A percentile compares a stretch with the other conserved stretches of the same genome.
Evolutionary conservation across 2,797 vertebrate genomes (phyloP).

Genomic region (Lutjanus argentimaculatus): DNA sequence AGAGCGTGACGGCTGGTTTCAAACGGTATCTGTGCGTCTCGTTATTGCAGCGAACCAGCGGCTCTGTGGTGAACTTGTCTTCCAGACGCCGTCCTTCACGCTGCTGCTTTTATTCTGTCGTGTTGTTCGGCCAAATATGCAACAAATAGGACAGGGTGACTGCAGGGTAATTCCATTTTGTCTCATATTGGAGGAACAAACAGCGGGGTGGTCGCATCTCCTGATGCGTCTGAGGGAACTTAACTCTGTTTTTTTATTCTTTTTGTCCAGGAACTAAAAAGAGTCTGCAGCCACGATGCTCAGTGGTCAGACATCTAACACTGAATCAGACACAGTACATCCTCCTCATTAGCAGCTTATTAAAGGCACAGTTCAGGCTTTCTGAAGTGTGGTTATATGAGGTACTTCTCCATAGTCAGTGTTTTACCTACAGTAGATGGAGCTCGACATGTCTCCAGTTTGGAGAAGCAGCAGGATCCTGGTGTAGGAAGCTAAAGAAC

Average conservation of each 20-base stretch:
- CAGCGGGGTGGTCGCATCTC: background rate
- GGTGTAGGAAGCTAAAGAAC: too few species aligned
- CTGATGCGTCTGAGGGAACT: background rate
- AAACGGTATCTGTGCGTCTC: background rate
- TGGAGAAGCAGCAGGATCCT: too few species aligned
- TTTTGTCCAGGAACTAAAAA: background rate
- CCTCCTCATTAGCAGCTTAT: too few species aligned
- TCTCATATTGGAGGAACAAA: background rate
- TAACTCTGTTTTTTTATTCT: background rate
- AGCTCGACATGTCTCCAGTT: too few species aligned
- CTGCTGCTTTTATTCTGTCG: constrained; percentile 6
- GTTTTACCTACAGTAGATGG: too few species aligned
- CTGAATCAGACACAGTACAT: too few species aligned
- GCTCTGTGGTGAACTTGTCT: background rate
- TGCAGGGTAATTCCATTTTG: constrained; percentile 9
- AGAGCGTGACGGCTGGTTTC: constrained; percentile 14
- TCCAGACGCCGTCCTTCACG: constrained; percentile 27
- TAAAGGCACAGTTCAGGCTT: too few species aligned
- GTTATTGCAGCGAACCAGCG: constrained; percentile 1
- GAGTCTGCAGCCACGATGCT: background rate
- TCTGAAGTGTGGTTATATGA: too few species aligned
- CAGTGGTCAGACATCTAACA: too few species aligned
- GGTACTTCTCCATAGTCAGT: too few species aligned
- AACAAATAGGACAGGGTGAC: background rate
- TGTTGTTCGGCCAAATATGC: background rate